These are phyloP conservation scores for Muricea muricata DNA, from an alignment of 92 coral and sea anemone genomes.

Conservation along the genomic window DNA sequence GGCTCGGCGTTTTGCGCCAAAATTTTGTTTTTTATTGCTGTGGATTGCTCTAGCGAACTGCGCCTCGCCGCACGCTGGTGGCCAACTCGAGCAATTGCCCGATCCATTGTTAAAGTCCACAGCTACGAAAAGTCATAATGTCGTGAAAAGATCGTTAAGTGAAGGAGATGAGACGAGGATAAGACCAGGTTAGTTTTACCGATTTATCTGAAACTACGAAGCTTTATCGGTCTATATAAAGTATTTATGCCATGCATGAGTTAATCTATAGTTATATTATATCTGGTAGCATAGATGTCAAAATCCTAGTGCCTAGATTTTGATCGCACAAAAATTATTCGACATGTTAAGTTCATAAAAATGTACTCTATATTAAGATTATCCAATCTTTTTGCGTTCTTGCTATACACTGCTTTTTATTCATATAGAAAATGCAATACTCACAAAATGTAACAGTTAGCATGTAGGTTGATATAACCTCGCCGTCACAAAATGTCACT, in stretches of 20 bases:
- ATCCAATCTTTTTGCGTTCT: neutral
- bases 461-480: too few relatives aligned
- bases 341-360: too few relatives aligned
- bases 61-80: conserved; percentile 7
- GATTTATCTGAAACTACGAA: neutral
- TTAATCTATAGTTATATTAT: neutral
- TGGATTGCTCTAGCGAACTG: neutral
- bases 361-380: too few relatives aligned
- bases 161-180: neutral
- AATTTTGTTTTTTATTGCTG: neutral
- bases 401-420: too few relatives aligned
- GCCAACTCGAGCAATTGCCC: neutral
- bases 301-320: neutral
- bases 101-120: neutral
- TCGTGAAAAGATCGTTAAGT: conserved; percentile 2
- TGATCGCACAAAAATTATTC: too few relatives aligned
- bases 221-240: neutral
- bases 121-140: neutral
- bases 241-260: neutral
- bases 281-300: too few relatives aligned
- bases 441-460: too few relatives aligned
- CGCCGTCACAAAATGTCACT: too few relatives aligned
- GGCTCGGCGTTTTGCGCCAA: conserved; percentile 43
- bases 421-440: too few relatives aligned
- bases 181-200: neutral